These are phyloP conservation scores for Sinentomon sp. DNA, from an alignment of 2,888 invertebrate species.

Conservation along the genomic window DNA sequence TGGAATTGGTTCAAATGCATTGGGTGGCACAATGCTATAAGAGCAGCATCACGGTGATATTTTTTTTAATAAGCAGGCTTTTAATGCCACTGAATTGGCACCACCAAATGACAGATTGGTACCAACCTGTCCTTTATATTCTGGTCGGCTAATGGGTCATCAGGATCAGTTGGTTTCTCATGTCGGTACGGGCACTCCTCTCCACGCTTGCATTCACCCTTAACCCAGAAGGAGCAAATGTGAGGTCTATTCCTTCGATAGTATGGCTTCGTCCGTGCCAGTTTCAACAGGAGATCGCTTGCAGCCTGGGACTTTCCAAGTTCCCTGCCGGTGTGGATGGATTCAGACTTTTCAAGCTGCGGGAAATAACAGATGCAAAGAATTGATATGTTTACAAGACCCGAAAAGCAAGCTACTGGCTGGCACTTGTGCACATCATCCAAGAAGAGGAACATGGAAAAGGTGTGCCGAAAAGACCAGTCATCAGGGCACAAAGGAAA, in stretches of 20 bases:
- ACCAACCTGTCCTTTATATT: slow-evolving; percentile 59
- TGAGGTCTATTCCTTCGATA: slow-evolving; percentile 84
- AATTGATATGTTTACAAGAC: too few relatives aligned
- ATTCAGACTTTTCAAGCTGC: too few relatives aligned
- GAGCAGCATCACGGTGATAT: too few relatives aligned
- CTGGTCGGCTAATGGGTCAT: slow-evolving; percentile 83
- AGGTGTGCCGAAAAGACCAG: too few relatives aligned
- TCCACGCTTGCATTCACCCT: slow-evolving; percentile 81
- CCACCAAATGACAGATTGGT: slow-evolving; percentile 14
- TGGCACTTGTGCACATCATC: too few relatives aligned
- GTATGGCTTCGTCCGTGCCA: slow-evolving; percentile 77
- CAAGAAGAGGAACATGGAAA: too few relatives aligned
- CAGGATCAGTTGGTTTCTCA: slow-evolving; percentile 87
- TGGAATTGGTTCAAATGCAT: not conserved
- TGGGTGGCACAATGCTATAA: too few relatives aligned
- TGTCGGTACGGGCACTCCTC: slow-evolving; percentile 91
- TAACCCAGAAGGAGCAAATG: slow-evolving; percentile 95
- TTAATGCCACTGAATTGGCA: not conserved
- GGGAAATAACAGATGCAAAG: too few relatives aligned
- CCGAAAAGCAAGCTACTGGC: too few relatives aligned
- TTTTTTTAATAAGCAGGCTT: too few relatives aligned
- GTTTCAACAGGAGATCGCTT: slow-evolving; percentile 51
- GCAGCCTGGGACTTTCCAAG: slow-evolving; percentile 36
- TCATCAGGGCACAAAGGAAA: too few relatives aligned
- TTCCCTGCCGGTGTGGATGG: too few relatives aligned